Percentiles rank a stretch among this genome's conserved stretches.
These are phyloP conservation scores for Melanotaenia duboulayi DNA, from an alignment of 2,113 vertebrate species.

Conservation along the genomic window DNA sequence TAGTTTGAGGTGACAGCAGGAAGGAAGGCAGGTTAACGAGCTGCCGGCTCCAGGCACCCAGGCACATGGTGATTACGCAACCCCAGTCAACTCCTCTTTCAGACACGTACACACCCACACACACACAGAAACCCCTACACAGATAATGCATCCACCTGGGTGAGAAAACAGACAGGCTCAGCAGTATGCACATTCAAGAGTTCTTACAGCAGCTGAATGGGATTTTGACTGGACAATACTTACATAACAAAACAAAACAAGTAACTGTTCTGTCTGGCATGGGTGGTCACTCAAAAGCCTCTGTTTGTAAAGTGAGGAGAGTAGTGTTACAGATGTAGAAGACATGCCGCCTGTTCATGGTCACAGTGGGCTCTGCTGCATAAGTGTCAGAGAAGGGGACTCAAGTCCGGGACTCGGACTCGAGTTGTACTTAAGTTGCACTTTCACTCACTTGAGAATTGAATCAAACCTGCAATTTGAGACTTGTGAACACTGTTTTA, in stretches of 20 bases:
- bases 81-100: constrained; percentile 63
- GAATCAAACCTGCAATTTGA: no score
- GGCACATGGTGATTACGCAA: constrained; percentile 80
- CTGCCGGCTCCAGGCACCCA: constrained; percentile 77
- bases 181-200: constrained; percentile 35
- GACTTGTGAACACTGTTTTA: no score
- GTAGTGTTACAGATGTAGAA: background rate
- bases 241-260: constrained; percentile 35
- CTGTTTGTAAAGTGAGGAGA: constrained; percentile 1
- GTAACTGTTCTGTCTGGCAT: constrained; percentile 8
- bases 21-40: constrained; percentile 83
- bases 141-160: constrained; percentile 61
- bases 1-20: constrained; percentile 83
- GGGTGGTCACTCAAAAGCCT: constrained; percentile 18
- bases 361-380: background rate
- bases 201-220: constrained; percentile 24
- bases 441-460: no score
- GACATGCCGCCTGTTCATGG: background rate
- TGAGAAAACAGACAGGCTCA: constrained; percentile 45
- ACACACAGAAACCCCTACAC: constrained; percentile 32
- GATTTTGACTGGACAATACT: constrained; percentile 11
- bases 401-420: no score
- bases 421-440: no score
- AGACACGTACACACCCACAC: constrained; percentile 36
- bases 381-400: no score